Conservation (phyloP, 2,888 invertebrate species). For the Serrognathus titanus region DNA sequence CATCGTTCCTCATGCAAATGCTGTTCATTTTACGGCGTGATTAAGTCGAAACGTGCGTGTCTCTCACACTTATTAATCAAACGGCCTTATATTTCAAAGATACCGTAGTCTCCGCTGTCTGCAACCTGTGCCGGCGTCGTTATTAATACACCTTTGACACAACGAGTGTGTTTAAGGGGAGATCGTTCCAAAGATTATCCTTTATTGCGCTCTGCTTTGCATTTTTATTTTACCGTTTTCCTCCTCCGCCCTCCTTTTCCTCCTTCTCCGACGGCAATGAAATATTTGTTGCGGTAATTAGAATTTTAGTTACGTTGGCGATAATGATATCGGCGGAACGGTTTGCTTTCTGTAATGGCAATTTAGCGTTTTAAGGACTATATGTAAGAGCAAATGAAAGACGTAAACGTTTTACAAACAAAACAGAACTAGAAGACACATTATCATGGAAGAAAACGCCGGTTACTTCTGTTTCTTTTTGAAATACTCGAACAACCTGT, state of each 20-base stretch:
- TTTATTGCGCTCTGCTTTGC: constrained; percentile 42
- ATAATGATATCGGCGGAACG: constrained; percentile 8
- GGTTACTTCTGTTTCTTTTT: too few relatives aligned
- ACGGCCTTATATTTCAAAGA: constrained; percentile 25
- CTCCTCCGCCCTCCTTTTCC: constrained; percentile 9
- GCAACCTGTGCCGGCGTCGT: constrained; percentile 28
- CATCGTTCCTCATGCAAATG: constrained; percentile 45
- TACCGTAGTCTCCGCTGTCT: constrained; percentile 25
- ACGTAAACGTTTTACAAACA: too few relatives aligned
- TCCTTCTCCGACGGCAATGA: constrained; percentile 15
- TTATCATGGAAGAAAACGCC: too few relatives aligned
- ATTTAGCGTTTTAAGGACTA: too few relatives aligned
- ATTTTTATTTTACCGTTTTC: constrained; percentile 40
- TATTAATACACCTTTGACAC: constrained; percentile 42
- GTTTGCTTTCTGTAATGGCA: too few relatives aligned
- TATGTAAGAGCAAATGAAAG: too few relatives aligned
- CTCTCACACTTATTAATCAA: constrained; percentile 48
- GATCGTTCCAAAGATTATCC: constrained; percentile 40
- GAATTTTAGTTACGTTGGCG: constrained; percentile 13
- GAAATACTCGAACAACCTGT: too few relatives aligned
- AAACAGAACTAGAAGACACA: too few relatives aligned
- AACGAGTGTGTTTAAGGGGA: constrained; percentile 40
- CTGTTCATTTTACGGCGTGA: constrained; percentile 44
- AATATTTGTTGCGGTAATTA: constrained; percentile 17
- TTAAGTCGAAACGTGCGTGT: constrained; percentile 49